Evolutionary conservation across 1,140 invertebrate genomes (phyloP).

Genomic region (Aleiodes sp.): DNA sequence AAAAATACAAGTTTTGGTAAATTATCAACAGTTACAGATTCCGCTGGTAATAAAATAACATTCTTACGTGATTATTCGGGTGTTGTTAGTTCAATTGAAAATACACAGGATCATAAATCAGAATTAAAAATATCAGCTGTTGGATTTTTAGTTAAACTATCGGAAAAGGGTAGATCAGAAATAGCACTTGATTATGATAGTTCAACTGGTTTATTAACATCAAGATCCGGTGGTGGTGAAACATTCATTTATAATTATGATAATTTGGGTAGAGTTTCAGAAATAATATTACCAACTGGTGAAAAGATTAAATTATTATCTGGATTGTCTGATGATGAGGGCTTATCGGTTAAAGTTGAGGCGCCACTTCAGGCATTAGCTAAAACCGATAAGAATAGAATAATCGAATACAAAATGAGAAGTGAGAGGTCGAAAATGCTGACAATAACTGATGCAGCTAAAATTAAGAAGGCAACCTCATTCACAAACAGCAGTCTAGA

Average conservation of each 20-base stretch:
- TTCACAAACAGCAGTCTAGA: constrained; percentile 82
- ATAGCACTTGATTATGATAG: constrained; percentile 88
- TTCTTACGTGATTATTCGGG: constrained; percentile 91
- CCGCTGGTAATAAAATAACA: constrained; percentile 91
- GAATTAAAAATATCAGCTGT: constrained; percentile 88
- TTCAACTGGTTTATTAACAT: constrained; percentile 79
- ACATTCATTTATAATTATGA: constrained; percentile 92
- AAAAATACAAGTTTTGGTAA: constrained; percentile 97
- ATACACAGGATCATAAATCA: constrained; percentile 91
- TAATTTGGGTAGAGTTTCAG: constrained; percentile 82
- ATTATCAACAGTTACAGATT: constrained; percentile 90
- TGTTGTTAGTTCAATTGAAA: constrained; percentile 91
- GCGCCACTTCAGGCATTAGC: constrained; percentile 60
- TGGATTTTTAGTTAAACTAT: constrained; percentile 83
- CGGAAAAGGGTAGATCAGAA: constrained; percentile 82
- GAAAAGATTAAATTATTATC: constrained; percentile 84
- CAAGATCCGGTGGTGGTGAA: constrained; percentile 82
- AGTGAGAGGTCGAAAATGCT: constrained; percentile 69
- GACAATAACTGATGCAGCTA: constrained; percentile 69
- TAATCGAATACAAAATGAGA: constrained; percentile 65
- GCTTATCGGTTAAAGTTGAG: constrained; percentile 76
- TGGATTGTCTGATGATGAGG: constrained; percentile 77
- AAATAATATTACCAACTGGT: constrained; percentile 88
- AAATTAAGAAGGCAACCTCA: constrained; percentile 76
- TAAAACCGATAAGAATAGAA: constrained; percentile 57